phyloP scores from a whole-genome alignment of 2,113 vertebrate genomes.

The Myrmophylax atrothorax region DNA sequence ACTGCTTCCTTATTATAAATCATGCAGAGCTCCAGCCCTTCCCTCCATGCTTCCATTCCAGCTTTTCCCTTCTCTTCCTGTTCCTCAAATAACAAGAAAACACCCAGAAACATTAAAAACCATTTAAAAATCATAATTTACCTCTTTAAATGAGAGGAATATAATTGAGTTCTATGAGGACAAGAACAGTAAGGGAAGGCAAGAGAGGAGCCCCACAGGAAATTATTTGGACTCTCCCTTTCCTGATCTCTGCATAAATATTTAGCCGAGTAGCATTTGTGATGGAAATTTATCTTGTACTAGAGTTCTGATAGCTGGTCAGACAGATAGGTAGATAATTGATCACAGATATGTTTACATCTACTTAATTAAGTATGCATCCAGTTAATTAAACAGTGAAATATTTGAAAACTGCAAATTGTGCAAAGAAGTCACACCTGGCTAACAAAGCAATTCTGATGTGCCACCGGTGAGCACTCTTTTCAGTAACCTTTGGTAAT shows the following conservation, averaged over 20 bases:
- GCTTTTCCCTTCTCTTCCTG: background rate
- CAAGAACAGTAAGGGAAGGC: background rate
- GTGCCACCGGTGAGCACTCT: background rate
- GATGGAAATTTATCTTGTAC: background rate
- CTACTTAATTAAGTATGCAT: background rate
- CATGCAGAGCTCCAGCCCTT: background rate
- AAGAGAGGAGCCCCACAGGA: background rate
- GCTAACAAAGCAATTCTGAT: background rate
- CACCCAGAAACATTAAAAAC: background rate
- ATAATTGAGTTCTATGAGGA: background rate
- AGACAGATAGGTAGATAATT: background rate
- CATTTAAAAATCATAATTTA: background rate
- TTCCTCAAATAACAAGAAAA: conserved; percentile 14
- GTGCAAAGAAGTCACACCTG: background rate
- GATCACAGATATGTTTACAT: background rate
- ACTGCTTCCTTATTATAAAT: background rate
- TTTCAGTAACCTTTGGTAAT: background rate
- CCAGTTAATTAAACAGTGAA: conserved; percentile 8
- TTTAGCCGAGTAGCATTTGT: background rate
- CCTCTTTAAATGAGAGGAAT: background rate
- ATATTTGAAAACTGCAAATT: conserved; percentile 1
- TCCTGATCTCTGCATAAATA: conserved; percentile 16
- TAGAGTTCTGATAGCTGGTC: background rate
- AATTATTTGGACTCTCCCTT: conserved; percentile 1
- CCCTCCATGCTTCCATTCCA: background rate